A percentile compares a stretch with the other conserved stretches of the same genome.
phyloP scores from a whole-genome alignment of 2,888 invertebrate genomes.

The Pemphredon lugubris region DNA sequence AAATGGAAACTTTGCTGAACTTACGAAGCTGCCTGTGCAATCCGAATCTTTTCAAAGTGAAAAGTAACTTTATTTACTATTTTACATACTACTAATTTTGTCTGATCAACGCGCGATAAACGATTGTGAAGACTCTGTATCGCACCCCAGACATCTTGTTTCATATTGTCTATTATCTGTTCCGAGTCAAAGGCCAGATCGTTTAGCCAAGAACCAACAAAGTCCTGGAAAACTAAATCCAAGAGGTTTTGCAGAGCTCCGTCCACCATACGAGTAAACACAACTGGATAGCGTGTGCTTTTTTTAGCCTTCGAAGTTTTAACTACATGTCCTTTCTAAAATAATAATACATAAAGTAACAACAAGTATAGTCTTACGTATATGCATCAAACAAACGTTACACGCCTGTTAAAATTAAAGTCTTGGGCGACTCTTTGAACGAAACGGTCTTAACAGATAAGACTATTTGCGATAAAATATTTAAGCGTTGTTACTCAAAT shows the following conservation, averaged over 20 bases:
- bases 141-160: conserved; percentile 92
- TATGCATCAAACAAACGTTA: too few species aligned
- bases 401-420: background rate
- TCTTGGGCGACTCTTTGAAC: background rate
- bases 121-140: conserved; percentile 89
- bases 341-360: conserved; percentile 27
- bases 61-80: conserved; percentile 90
- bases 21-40: conserved; percentile 89
- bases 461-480: too few species aligned
- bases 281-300: conserved; percentile 86
- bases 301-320: conserved; percentile 78
- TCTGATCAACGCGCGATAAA: conserved; percentile 89
- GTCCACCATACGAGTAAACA: conserved; percentile 92
- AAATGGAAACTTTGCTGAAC: conserved; percentile 79
- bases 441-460: background rate
- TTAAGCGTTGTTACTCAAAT: too few species aligned
- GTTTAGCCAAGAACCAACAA: conserved; percentile 89
- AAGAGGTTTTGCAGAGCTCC: conserved; percentile 91
- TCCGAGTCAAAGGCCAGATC: conserved; percentile 87
- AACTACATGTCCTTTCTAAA: conserved; percentile 75
- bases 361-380: too few species aligned
- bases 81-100: conserved; percentile 91
- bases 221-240: conserved; percentile 90
- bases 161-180: conserved; percentile 85
- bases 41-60: conserved; percentile 92